phyloP scores from a whole-genome alignment of 2,797 vertebrate species.

The Sciurus carolinensis region DNA sequence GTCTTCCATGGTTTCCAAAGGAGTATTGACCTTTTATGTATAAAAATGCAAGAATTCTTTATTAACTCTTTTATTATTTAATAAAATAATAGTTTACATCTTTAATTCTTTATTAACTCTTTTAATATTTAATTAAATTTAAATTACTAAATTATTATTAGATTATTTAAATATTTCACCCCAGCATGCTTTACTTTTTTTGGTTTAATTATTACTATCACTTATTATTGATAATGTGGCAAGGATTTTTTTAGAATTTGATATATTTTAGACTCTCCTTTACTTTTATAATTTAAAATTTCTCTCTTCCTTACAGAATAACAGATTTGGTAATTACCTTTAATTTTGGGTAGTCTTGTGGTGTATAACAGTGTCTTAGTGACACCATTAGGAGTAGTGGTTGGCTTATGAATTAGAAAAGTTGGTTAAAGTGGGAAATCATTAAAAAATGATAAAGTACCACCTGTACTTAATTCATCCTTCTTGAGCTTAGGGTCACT shows the following conservation, averaged over 20 bases:
- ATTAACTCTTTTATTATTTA: constrained; percentile 3
- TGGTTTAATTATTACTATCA: not conserved
- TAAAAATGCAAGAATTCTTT: not conserved
- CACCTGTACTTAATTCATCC: not conserved
- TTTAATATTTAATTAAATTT: too few species aligned
- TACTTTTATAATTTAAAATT: not conserved
- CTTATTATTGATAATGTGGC: not conserved
- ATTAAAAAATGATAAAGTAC: not conserved
- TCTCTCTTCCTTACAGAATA: not conserved
- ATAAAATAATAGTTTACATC: too few species aligned
- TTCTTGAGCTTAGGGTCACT: not conserved
- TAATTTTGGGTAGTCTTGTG: not conserved
- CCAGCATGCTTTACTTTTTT: not conserved
- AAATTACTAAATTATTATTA: too few species aligned
- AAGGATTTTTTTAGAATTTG: not conserved
- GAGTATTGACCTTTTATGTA: not conserved
- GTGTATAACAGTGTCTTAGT: not conserved
- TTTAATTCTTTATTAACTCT: too few species aligned
- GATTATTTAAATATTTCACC: not conserved
- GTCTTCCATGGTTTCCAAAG: not conserved
- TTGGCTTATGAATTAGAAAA: constrained; percentile 27
- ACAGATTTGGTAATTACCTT: not conserved
- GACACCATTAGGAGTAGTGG: not conserved
- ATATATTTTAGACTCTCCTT: not conserved
- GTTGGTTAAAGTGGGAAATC: not conserved